A percentile compares a stretch with the other conserved stretches of the same genome.
Evolutionary conservation across 2,888 invertebrate genomes (phyloP).

Genomic region (Sabellastarte sp.): DNA sequence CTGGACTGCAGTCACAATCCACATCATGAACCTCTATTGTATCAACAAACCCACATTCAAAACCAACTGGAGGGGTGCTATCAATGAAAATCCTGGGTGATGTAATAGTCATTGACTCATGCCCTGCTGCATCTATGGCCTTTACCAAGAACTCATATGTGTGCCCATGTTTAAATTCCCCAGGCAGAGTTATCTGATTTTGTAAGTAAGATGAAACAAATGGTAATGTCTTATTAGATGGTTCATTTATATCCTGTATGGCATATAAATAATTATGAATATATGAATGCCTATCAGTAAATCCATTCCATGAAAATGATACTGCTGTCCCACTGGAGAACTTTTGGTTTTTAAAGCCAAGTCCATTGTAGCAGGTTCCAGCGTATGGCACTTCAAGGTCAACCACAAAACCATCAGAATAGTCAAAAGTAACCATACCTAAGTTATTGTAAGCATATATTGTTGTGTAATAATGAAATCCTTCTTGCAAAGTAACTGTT

Average conservation of each 20-base stretch:
- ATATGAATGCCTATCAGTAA: neutral
- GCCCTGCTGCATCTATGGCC: constrained; percentile 2
- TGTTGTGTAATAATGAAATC: neutral
- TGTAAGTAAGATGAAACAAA: neutral
- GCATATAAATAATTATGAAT: neutral
- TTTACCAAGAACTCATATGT: neutral
- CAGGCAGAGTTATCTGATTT: neutral
- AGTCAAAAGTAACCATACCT: neutral
- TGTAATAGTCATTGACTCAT: neutral
- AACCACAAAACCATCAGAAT: neutral
- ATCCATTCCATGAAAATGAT: neutral
- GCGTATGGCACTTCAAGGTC: neutral
- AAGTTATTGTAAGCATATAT: constrained; percentile 1
- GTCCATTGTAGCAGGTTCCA: neutral
- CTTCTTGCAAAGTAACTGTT: neutral
- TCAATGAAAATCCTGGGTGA: neutral
- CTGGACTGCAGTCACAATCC: neutral
- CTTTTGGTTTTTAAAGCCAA: neutral
- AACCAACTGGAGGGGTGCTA: neutral
- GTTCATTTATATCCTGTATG: neutral
- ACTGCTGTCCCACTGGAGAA: neutral
- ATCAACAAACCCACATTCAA: neutral
- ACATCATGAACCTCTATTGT: neutral
- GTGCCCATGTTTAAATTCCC: neutral
- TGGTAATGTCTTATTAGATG: neutral